phyloP scores from a whole-genome alignment of 2,797 vertebrate species.

The Centroberyx gerrardi region DNA sequence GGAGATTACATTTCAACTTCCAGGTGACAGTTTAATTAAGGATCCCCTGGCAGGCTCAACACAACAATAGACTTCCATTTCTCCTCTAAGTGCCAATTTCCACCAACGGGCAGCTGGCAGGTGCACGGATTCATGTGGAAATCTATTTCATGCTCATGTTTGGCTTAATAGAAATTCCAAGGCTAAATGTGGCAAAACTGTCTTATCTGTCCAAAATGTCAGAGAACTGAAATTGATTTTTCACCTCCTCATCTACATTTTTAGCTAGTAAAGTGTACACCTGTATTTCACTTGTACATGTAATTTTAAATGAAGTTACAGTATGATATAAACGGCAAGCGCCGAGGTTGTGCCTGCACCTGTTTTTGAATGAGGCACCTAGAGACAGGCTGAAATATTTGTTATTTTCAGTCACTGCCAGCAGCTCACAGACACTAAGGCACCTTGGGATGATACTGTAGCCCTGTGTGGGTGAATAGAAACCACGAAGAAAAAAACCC shows the following conservation, averaged over 20 bases:
- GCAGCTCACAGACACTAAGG: slow-evolving; percentile 31
- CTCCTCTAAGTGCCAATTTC: slow-evolving; percentile 87
- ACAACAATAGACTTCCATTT: slow-evolving; percentile 88
- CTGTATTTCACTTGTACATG: slow-evolving; percentile 35
- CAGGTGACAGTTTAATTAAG: slow-evolving; percentile 90
- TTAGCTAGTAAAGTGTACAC: slow-evolving; percentile 22
- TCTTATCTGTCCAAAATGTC: slow-evolving; percentile 74
- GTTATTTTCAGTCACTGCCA: slow-evolving; percentile 33
- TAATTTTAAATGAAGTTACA: slow-evolving; percentile 50
- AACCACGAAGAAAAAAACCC: slow-evolving; percentile 22
- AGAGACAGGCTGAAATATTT: not conserved
- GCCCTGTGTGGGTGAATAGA: slow-evolving; percentile 21
- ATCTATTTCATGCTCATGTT: slow-evolving; percentile 86
- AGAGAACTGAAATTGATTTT: slow-evolving; percentile 71
- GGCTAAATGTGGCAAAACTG: slow-evolving; percentile 75
- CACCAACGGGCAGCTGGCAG: slow-evolving; percentile 82
- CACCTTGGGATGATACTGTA: slow-evolving; percentile 25
- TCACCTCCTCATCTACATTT: slow-evolving; percentile 61
- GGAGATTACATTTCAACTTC: slow-evolving; percentile 86
- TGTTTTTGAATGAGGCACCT: slow-evolving; percentile 18
- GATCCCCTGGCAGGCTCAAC: slow-evolving; percentile 82
- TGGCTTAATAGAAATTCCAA: slow-evolving; percentile 84
- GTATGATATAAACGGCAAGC: slow-evolving; percentile 35
- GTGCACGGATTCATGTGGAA: slow-evolving; percentile 85
- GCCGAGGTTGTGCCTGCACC: slow-evolving; percentile 11